These are phyloP conservation scores for Chymomyza costata DNA, from an alignment of 1,140 invertebrate genomes.

Conservation along the genomic window DNA sequence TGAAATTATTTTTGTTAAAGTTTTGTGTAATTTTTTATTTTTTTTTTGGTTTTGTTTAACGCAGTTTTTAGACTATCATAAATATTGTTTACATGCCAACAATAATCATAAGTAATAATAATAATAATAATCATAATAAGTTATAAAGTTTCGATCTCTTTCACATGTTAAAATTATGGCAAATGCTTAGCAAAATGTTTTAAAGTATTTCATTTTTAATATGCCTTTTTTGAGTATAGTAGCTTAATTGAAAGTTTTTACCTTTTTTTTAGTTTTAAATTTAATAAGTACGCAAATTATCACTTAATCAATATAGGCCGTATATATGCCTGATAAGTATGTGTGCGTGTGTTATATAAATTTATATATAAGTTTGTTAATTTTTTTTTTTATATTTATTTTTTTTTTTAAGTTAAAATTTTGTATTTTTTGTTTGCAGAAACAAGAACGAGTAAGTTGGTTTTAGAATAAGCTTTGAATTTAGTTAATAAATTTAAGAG, in stretches of 20 bases:
- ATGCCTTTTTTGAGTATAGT: slow-evolving; percentile 49
- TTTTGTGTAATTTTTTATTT: slow-evolving; percentile 2
- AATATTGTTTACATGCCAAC: slow-evolving; percentile 55
- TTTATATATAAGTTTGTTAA: slow-evolving; percentile 47
- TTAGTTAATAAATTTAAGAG: too few relatives aligned
- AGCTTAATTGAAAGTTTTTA: slow-evolving; percentile 59
- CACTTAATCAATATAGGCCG: slow-evolving; percentile 62
- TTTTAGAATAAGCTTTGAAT: slow-evolving; percentile 23
- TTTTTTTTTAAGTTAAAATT: not conserved
- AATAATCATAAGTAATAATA: slow-evolving; percentile 48
- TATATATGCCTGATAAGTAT: slow-evolving; percentile 58
- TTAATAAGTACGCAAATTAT: slow-evolving; percentile 66
- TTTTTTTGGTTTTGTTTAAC: slow-evolving; percentile 20
- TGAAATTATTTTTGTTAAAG: slow-evolving; percentile 51
- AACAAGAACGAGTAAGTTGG: not conserved
- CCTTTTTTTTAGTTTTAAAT: slow-evolving; percentile 31
- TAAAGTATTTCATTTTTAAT: slow-evolving; percentile 35
- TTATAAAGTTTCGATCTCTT: slow-evolving; percentile 19
- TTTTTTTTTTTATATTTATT: slow-evolving; percentile 24
- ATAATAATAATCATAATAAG: slow-evolving; percentile 42
- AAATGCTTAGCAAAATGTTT: slow-evolving; percentile 53
- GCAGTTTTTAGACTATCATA: slow-evolving; percentile 58
- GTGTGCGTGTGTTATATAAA: slow-evolving; percentile 42
- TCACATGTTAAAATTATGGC: slow-evolving; percentile 48
- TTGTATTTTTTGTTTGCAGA: not conserved